Base-by-base conservation (phyloP, 2,888 invertebrate genomes). In the Emmelina monodactyla region DNA sequence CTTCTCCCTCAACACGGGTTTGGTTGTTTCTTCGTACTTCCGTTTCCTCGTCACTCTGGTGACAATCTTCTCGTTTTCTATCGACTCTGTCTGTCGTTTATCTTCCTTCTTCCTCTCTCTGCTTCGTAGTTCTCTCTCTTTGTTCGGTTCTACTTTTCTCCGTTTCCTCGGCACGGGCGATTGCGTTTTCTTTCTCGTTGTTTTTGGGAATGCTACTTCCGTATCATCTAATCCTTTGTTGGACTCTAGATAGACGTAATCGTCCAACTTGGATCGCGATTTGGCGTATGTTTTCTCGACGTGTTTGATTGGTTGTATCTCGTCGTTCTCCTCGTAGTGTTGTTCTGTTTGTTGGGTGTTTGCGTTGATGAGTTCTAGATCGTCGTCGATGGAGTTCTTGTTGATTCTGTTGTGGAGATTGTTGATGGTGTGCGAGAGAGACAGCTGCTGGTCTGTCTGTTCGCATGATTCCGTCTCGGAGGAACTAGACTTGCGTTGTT, bases 251-350 rank as follows among this genome's bases (percentile, higher is more conserved):
- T 73, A 79, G 11, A 76, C 69, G 16, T 71, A 78, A 31, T 75
- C 72, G 43, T 79, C 79, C 16, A 76, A 40, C 41, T 75, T 76
- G 1, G 78, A 63, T 10, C 71, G 54, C 13, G 67, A 62, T 43
- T 76, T 76, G 1, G 56, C 57, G 48, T 79, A 78, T 0, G 79
- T 79, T 36, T 72, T 71, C 34, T 75, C 69, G 1, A 78, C 79
- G 0, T 69, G 78, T 48, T 71, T 72, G 14, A 78, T 66, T 0
- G 70, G 45, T 0, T 69, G 72, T 1, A 73, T 51, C 2, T 73
- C 72, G 2, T 75, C 72, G 25, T 9, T n/a, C n/a, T 25, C 25
- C 11, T 25, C 25, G 25, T 25, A n/a, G n/a, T n/a, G 11, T 19
- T 19, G 19, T 0, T 75, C 76, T 0, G 76, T 72, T 38, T 68